Evolutionary conservation across 1,140 invertebrate genomes (phyloP), one percentile per base, ranked within the genome.

Genomic region (Chelonus insularis): DNA sequence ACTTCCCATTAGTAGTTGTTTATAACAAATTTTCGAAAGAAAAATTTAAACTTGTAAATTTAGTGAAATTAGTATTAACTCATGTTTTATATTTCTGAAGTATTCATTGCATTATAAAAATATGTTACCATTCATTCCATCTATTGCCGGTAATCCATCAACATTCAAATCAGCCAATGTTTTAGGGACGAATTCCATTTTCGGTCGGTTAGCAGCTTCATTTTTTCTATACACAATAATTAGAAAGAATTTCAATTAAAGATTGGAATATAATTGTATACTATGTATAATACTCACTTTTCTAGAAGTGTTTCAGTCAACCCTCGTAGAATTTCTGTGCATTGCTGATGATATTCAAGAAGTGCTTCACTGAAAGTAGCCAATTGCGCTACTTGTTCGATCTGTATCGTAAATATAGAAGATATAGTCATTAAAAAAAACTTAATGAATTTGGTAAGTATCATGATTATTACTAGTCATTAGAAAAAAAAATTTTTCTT

Each of bases 321-420:
- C 62, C 86, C 84, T 73, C 90, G 90, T 37, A 99, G 83, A 67
- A 98, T 90, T 72, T 97, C 94, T 23, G 90, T 90, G 78, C 96
- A 97, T 78, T 98, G 95, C 72, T 93, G 91, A 81, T 99, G 97
- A 82, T 98, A 99, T 69, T 98, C 96, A 68, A 95, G 83, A 4
- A 98, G 86, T 66, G 91, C 93, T 79, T 99, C 96, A 34, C 95
- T 91, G 81, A 99, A 96, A 67, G 95, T 95, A 57, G 90, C 88
- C 70, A 99, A 83, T 81, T 99, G 96, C 59, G 95, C 95, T 55
- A 99, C 93, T 86, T 99, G 96, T 82, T 99, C 97, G 37, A 97
- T 88, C 94, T 96, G 72, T 50, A 74, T 71, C 16, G 50, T 36
- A 29, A 48, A 58, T 11, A 36, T 47, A 21, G 12, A n/a, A 23